Evolutionary conservation across 2,113 vertebrate genomes (phyloP), one percentile per base, ranked within the genome.

Genomic region (Sardina pilchardus): DNA sequence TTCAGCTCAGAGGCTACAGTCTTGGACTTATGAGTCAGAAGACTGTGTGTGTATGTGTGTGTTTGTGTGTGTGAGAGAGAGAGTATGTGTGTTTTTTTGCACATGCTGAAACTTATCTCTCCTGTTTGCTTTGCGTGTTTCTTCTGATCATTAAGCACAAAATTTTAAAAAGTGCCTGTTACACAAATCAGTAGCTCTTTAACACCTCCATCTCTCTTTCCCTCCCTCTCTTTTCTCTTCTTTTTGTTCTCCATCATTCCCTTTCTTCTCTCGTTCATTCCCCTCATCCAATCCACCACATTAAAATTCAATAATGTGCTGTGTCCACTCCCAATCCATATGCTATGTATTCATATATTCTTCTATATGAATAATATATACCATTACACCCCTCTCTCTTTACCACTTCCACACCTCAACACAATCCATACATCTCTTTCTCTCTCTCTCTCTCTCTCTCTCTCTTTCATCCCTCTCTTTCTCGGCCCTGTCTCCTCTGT

Each of bases 381-480:
- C 71, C 30, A 36, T 14, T 12, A 10, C 63, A 10, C 2, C 63
- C 26, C 63, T 63, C 59, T 80, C 10, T 81, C 45, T 50, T 39
- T 67, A n/a, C n/a, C n/a, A n/a, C 36, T 1, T 10, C 47, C 43
- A 39, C 42, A 16, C 71, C 80, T 82, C 67, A n/a, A n/a, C n/a
- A n/a, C n/a, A n/a, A n/a, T n/a, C n/a, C n/a, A n/a, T n/a, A n/a
- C n/a, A n/a, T 42, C 3, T 81, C 50, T 81, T n/a, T 14, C 42
- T 47, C 59, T 17, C 59, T 42, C 50, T 71, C 36, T 14, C 43
- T 82, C 53, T 50, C 30, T 43, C 2, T 19, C 10, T 50, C 24
- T 90, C 87, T 39, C 81, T 3, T 87, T 88, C 91, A 87, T 89
- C 88, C 45, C 42, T 47, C 30, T 34, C 21, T 34, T 26, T 19